Evolutionary conservation across 2,888 invertebrate genomes (phyloP), one percentile per base, ranked within the genome.

Genomic region (Scaptomyza caliginosa): DNA sequence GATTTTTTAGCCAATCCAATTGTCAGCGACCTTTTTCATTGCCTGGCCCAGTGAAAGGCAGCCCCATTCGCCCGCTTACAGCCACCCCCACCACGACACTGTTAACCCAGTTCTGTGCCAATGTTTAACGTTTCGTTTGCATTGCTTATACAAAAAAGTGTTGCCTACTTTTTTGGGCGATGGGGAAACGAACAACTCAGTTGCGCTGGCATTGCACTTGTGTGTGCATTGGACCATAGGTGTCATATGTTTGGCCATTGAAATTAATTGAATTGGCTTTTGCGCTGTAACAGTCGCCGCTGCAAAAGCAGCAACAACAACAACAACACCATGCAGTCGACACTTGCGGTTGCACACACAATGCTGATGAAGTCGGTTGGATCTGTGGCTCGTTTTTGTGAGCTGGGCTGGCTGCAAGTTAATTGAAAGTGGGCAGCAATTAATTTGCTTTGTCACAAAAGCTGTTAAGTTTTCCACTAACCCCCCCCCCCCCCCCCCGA

Each of bases 201-300:
- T 40, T 34, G 34, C 60, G 69, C 55, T 58, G 56, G 46, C 67
- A 8, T 4, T 42, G 77, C 81, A 58, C 45, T 73, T 58, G 64
- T 56, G 87, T 81, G 68, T 86, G 71, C 82, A 81, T 39, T 74
- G 75, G 82, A 67, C 87, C 81, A 72, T 68, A 74, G 81, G 81
- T 81, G 81, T 87, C 86, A 81, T 81, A 88, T 88, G 80, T 71
- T 75, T 75, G 72, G 77, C 70, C 60, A 67, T 83, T 82, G 70
- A 87, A 83, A 86, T 83, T 83, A 83, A 88, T 83, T 88, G 88
- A 86, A 87, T 88, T 83, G 83, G 72, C 83, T 87, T 34, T 84
- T 67, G 69, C 60, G 74, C 59, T 56, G 80, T 67, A 56, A 62
- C 77, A 67, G 77, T 57, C 19, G 55, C 63, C 23, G 39, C 39